Evolutionary conservation across 2,888 invertebrate species (phyloP).

Genomic region (Punctoribates punctum): DNA sequence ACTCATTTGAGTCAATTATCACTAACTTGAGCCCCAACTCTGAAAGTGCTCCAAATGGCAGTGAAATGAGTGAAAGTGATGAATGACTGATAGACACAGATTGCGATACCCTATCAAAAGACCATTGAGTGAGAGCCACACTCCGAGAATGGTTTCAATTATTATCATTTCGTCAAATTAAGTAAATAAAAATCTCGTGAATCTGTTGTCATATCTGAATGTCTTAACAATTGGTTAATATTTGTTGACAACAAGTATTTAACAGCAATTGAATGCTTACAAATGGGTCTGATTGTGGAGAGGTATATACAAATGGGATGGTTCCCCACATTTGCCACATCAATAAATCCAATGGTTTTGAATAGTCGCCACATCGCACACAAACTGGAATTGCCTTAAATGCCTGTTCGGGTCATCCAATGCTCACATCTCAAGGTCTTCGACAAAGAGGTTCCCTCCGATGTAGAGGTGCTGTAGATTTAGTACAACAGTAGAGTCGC

Average conservation of each 20-base stretch:
- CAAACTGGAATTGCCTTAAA: neutral
- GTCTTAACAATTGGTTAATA: too few relatives aligned
- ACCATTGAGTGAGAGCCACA: too few relatives aligned
- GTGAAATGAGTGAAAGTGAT: neutral
- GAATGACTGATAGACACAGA: conserved; percentile 1
- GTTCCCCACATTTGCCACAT: conserved; percentile 14
- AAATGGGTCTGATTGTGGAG: neutral
- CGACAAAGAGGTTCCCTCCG: neutral
- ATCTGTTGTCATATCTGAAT: too few relatives aligned
- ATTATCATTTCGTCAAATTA: too few relatives aligned
- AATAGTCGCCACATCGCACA: neutral
- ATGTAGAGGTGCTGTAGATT: too few relatives aligned
- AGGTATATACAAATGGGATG: neutral
- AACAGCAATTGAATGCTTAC: too few relatives aligned
- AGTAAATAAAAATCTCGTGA: too few relatives aligned
- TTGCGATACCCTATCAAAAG: too few relatives aligned
- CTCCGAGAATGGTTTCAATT: too few relatives aligned
- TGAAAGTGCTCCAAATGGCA: neutral
- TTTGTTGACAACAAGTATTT: too few relatives aligned
- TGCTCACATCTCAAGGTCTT: neutral
- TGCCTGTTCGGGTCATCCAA: conserved; percentile 1
- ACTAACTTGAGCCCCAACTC: neutral
- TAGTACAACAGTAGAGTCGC: too few relatives aligned
- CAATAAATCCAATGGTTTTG: neutral
- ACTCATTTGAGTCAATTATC: neutral